Percentiles rank a stretch among this genome's conserved stretches.
Evolutionary conservation across 2,113 vertebrate species (phyloP).

Genomic region (Glareola pratincola): DNA sequence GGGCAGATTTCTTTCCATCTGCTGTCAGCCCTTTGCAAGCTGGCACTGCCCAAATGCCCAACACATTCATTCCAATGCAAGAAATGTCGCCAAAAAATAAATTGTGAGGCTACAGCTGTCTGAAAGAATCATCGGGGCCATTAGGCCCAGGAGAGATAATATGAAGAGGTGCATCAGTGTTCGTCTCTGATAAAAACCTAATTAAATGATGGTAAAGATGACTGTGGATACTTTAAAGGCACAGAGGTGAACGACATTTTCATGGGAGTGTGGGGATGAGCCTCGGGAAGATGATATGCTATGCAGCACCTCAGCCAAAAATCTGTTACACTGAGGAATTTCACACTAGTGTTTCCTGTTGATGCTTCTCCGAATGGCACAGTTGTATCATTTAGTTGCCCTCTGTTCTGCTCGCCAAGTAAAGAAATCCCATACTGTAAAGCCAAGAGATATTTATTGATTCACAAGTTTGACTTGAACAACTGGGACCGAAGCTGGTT

Average conservation of each 20-base stretch:
- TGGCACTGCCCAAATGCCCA: constrained; percentile 76
- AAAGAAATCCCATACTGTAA: constrained; percentile 40
- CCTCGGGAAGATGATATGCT: constrained; percentile 33
- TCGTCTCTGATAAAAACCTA: constrained; percentile 64
- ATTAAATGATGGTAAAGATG: constrained; percentile 66
- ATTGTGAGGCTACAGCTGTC: constrained; percentile 72
- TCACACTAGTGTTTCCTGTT: constrained; percentile 71
- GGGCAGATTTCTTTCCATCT: constrained; percentile 84
- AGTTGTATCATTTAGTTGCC: constrained; percentile 68
- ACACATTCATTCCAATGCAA: constrained; percentile 68
- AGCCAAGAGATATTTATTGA: constrained; percentile 50
- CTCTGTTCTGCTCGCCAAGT: constrained; percentile 61
- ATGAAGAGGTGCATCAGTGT: constrained; percentile 50
- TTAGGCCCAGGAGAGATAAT: constrained; percentile 68
- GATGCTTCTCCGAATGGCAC: constrained; percentile 65
- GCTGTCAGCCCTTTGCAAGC: constrained; percentile 78
- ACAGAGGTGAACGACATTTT: constrained; percentile 63
- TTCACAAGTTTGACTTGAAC: constrained; percentile 23
- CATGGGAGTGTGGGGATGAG: not conserved
- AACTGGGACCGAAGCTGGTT: not conserved
- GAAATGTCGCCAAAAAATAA: constrained; percentile 72
- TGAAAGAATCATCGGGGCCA: constrained; percentile 67
- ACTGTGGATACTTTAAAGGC: constrained; percentile 41
- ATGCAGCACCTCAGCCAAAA: constrained; percentile 64
- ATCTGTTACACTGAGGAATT: constrained; percentile 69